Base-by-base conservation (phyloP, 35 echinoderm and acorn worm species). In the Nesometra sesokonis region DNA sequence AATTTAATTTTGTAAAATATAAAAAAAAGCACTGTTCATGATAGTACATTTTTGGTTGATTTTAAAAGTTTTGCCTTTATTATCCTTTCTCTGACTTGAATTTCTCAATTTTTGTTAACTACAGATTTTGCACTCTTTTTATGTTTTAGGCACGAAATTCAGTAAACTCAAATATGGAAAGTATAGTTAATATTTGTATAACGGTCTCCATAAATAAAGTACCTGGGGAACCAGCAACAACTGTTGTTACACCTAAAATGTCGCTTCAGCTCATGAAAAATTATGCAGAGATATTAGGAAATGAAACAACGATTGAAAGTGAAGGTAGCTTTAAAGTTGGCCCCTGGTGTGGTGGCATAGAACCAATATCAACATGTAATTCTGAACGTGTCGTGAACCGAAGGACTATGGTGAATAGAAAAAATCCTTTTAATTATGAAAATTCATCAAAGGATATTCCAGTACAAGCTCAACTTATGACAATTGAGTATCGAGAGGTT, bases 371-470 rank as follows among this genome's bases (percentile, higher is more conserved):
- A 35, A 47, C 80, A 33, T 85, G 43, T 36, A 21, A 31, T 21
- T 31, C 36, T 57, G 82, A 83, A 15, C 32, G 30, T 77, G 86
- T 94, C 5, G 78, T 91, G 67, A 77, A 80, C 27, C 38, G 36
- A 46, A 11, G 89, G 77, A 82, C 37, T 30, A 32, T 86, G 32
- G 77, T 57, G 0, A n/a, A 84, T 40, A 37, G 46, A 3, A 80
- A 33, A 29, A 91, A 91, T 85, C 86, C 88, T 17, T 88, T 84
- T 46, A 88, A 91, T 32, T 91, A 43, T 67, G 85, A 88, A 9
- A 86, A 88, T 13, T 85, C 46, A n/a, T 86, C 77, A 46, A 82
- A 84, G 0, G 46, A 85, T 29, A 83, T 94, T 0, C 87, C 88
- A 0, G 46, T 29, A 0, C 1, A 82, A 5, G 77, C 67, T 29